These are phyloP conservation scores for Tachuris rubrigastra DNA, from an alignment of 2,113 vertebrate species.

Conservation along the genomic window DNA sequence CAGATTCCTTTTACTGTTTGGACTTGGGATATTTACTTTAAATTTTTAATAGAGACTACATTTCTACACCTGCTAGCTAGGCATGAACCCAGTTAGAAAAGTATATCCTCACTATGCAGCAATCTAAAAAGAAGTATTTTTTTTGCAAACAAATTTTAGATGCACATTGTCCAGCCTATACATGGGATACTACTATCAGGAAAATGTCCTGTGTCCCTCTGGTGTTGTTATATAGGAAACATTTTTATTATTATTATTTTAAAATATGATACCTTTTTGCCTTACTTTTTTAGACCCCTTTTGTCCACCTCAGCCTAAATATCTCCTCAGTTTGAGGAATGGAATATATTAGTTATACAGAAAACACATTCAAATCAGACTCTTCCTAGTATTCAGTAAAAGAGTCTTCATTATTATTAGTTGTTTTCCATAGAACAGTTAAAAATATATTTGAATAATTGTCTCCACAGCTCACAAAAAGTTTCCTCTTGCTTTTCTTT, in stretches of 20 bases:
- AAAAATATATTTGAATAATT: not conserved
- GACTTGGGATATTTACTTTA: not conserved
- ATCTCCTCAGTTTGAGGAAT: not conserved
- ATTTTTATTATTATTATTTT: not conserved
- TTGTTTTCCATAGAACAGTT: not conserved
- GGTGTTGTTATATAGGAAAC: not conserved
- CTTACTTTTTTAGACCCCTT: not conserved
- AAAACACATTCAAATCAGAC: not conserved
- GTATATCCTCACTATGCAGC: not conserved
- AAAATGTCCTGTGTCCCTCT: not conserved
- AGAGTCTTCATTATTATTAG: not conserved
- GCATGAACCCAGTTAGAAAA: not conserved
- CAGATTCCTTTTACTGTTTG: not conserved
- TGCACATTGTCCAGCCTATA: not conserved
- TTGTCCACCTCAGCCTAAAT: not conserved
- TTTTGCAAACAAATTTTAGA: not conserved
- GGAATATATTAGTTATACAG: not conserved
- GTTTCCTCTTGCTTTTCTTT: not conserved
- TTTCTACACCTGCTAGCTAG: not conserved
- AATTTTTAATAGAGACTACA: not conserved
- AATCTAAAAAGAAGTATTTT: not conserved
- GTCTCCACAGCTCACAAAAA: not conserved
- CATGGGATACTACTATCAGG: not conserved
- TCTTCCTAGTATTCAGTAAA: not conserved
- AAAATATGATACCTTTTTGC: not conserved